Percentiles rank a stretch among this genome's conserved stretches.
Evolutionary conservation across 2,113 vertebrate species (phyloP).

Genomic region (Rhizomys pruinosus): DNA sequence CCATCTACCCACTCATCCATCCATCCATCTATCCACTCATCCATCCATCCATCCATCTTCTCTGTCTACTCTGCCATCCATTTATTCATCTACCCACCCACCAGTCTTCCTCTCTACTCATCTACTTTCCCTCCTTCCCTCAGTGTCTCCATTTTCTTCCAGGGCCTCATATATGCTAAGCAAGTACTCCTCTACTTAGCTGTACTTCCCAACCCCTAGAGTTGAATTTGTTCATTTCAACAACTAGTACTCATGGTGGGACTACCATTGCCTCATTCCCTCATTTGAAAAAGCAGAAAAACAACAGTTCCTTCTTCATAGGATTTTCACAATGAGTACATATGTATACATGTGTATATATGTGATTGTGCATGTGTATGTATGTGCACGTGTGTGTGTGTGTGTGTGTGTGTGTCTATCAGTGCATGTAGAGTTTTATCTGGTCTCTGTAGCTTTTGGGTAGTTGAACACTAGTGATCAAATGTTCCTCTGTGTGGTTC

Average conservation of each 20-base stretch:
- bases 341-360: background rate
- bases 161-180: background rate
- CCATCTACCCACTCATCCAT: background rate
- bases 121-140: too few relatives aligned
- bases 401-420: background rate
- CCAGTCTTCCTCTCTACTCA: too few relatives aligned
- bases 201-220: background rate
- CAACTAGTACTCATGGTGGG: background rate
- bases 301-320: background rate
- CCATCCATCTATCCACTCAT: too few relatives aligned
- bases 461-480: background rate
- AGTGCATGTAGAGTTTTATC: background rate
- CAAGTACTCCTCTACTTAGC: background rate
- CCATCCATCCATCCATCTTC: background rate
- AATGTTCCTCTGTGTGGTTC: background rate
- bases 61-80: background rate
- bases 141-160: background rate
- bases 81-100: background rate
- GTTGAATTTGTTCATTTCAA: background rate
- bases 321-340: background rate
- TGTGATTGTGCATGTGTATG: too few relatives aligned
- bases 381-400: background rate
- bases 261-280: background rate
- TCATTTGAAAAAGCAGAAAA: constrained; percentile 25
- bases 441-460: background rate